Evolutionary conservation across 2,797 vertebrate species (phyloP), one percentile per base, ranked within the genome.

Genomic region (Protonibea diacanthus): DNA sequence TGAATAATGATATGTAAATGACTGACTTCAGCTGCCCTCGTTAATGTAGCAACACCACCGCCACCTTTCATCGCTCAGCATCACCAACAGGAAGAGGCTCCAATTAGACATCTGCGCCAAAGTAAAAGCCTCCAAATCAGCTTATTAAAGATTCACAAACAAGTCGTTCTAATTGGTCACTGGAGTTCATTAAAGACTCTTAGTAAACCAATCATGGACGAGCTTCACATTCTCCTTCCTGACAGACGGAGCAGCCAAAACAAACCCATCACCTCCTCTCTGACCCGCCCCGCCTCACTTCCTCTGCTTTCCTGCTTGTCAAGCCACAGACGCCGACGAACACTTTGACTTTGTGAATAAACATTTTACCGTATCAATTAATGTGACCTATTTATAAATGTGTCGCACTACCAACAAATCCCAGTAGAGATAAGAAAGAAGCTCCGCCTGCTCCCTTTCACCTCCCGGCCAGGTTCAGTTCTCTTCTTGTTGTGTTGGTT

Each of bases 331-430:
- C 49, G 14, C 33, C 47, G 25, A 59, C 17, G 1, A 52, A 76
- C 68, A 49, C 70, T 78, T 59, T 73, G 71, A 70, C 52, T 71
- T 77, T 86, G 75, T 85, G 81, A 82, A 78, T 75, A 86, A 33
- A 71, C 72, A 45, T 88, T 85, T 90, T 73, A 81, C 56, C 81
- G 83, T 91, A n/a, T n/a, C n/a, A n/a, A n/a, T 90, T 77, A 86
- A 83, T 80, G 79, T 85, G 75, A 81, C 52, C 29, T 90, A 89
- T 91, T 88, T 90, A 87, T 87, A 65, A 74, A 9, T 80, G 80
- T 82, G 74, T 25, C n/a, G 40, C 76, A 18, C 55, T 57, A 47
- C 33, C n/a, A 60, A 45, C 14, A 58, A 33, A 33, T 59, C 80
- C 60, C 4, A n/a, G 42, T 71, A 83, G 63, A 82, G 70, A 42